Evolutionary conservation across 2,113 vertebrate genomes (phyloP).

Genomic region (Physeter macrocephalus): DNA sequence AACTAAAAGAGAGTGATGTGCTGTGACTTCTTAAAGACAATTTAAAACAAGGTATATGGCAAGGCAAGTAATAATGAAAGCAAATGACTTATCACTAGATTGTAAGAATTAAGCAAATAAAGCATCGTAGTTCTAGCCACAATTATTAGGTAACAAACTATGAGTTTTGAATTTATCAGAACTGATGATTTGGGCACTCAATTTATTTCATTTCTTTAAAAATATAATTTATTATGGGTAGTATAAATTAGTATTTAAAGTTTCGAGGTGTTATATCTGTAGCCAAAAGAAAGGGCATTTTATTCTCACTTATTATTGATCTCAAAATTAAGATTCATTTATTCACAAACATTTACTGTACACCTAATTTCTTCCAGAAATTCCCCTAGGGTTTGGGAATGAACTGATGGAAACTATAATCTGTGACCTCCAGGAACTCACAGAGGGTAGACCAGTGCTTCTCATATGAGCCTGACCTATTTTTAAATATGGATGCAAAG

Average conservation of each 20-base stretch:
- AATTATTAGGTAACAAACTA: background rate
- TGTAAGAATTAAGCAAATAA: background rate
- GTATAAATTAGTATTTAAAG: slow-evolving; percentile 11
- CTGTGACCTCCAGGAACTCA: background rate
- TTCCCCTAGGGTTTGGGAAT: background rate
- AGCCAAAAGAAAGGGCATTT: slow-evolving; percentile 27
- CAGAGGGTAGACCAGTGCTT: background rate
- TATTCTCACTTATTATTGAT: slow-evolving; percentile 27
- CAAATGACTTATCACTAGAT: background rate
- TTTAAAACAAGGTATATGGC: background rate
- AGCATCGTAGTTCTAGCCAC: background rate
- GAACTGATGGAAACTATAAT: background rate
- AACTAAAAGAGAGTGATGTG: background rate
- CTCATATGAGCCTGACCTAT: background rate
- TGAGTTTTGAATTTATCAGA: background rate
- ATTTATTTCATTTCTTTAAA: slow-evolving; percentile 40
- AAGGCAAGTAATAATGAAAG: background rate
- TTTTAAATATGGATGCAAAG: background rate
- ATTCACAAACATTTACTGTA: slow-evolving; percentile 11
- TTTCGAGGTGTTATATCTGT: background rate
- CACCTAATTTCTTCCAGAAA: slow-evolving; percentile 4
- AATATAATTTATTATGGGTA: background rate
- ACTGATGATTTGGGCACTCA: background rate
- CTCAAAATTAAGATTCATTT: slow-evolving; percentile 17
- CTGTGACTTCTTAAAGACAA: background rate